Evolutionary conservation across 2,113 vertebrate genomes (phyloP).

Genomic region (Falcunculus frontatus): DNA sequence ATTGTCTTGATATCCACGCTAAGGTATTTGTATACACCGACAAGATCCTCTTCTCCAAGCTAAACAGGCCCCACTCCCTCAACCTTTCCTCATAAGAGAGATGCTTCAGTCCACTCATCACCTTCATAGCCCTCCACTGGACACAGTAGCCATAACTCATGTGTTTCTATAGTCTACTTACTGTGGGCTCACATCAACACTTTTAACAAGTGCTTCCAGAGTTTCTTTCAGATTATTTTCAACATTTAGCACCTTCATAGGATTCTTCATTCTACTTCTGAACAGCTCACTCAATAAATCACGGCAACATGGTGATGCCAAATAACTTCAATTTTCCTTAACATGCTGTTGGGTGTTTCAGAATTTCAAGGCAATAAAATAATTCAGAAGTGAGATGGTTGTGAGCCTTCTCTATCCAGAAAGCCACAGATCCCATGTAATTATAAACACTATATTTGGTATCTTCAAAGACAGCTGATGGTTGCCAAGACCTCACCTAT

Average conservation of each 20-base stretch:
- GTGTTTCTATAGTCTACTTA: not conserved
- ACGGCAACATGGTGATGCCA: not conserved
- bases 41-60: not conserved
- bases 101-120: not conserved
- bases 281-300: not conserved
- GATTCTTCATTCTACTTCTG: not conserved
- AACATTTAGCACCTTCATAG: not conserved
- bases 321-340: not conserved
- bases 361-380: not conserved
- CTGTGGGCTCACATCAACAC: not conserved
- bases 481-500: not conserved
- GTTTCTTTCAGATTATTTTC: not conserved
- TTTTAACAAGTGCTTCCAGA: not conserved
- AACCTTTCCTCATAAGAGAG: not conserved
- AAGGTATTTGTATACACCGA: not conserved
- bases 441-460: not conserved
- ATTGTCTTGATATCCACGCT: not conserved
- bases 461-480: not conserved
- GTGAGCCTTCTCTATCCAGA: not conserved
- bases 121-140: rapidly evolving
- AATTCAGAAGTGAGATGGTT: not conserved
- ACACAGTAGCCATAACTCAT: not conserved
- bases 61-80: not conserved
- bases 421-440: not conserved
- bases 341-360: not conserved